Evolutionary conservation across 2,113 vertebrate species (phyloP).

Genomic region (Shinisaurus crocodilurus): DNA sequence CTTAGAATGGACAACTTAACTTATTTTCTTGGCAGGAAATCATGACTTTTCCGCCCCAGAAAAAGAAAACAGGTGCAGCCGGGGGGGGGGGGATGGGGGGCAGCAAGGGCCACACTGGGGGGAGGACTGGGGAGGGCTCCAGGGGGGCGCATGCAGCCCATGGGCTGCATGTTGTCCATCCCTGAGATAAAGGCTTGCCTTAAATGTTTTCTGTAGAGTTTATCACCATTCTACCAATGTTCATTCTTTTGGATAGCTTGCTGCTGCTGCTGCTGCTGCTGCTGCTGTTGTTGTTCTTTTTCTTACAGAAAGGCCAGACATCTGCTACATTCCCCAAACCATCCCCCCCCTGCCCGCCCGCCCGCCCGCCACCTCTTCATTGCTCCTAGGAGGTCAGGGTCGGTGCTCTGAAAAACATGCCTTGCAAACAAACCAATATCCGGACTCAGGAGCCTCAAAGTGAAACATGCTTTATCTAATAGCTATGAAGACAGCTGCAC

Average conservation of each 20-base stretch:
- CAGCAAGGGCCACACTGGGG: too few species aligned
- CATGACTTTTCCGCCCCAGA: too few species aligned
- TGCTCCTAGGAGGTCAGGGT: neutral
- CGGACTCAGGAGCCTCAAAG: neutral
- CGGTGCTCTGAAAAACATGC: conserved; percentile 7
- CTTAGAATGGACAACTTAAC: too few species aligned
- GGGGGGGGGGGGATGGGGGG: too few species aligned
- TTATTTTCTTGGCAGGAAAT: too few species aligned
- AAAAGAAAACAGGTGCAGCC: too few species aligned
- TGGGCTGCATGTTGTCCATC: too few species aligned
- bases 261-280: neutral
- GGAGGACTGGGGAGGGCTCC: too few species aligned
- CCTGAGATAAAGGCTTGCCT: too few species aligned
- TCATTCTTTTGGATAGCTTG: neutral
- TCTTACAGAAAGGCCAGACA: neutral
- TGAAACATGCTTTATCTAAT: neutral
- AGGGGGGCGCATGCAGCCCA: too few species aligned
- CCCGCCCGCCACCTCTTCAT: neutral
- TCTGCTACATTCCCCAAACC: neutral
- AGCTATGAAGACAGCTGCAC: neutral
- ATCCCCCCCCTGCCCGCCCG: too few species aligned
- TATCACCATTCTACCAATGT: neutral
- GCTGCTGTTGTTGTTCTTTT: neutral
- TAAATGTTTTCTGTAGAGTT: neutral
- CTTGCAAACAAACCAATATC: neutral